These are phyloP conservation scores for Hofmannophila pseudospretella DNA, from an alignment of 2,888 invertebrate genomes.

Conservation along the genomic window DNA sequence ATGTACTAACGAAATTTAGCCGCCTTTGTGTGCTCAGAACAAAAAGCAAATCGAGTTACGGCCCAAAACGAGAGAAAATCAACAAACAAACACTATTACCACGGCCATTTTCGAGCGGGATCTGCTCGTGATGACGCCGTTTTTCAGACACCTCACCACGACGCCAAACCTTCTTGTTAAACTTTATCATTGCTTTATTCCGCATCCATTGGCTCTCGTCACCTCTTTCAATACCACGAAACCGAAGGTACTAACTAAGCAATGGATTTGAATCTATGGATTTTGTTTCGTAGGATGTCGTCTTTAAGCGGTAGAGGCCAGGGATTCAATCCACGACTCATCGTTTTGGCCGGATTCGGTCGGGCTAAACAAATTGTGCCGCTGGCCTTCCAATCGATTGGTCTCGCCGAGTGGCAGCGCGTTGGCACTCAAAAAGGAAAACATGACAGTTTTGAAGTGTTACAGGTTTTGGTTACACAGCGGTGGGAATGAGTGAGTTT, in stretches of 20 bases:
- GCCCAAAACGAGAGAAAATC: conserved; percentile 72
- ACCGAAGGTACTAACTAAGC: conserved; percentile 14
- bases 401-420: conserved; percentile 34
- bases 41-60: conserved; percentile 77
- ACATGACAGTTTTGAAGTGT: conserved; percentile 13
- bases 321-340: conserved; percentile 64
- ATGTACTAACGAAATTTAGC: conserved; percentile 68
- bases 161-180: conserved; percentile 5
- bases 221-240: too few relatives aligned
- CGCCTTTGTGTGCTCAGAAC: conserved; percentile 55
- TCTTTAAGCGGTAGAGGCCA: conserved; percentile 17
- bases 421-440: conserved; percentile 32
- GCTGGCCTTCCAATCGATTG: conserved; percentile 61
- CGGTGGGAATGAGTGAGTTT: conserved; percentile 3
- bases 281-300: conserved; percentile 2
- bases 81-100: conserved; percentile 73
- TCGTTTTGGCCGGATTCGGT: conserved; percentile 66
- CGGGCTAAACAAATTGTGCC: conserved; percentile 67
- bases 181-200: not conserved
- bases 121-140: conserved; percentile 68
- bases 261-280: conserved; percentile 20
- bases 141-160: conserved; percentile 47
- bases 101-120: conserved; percentile 69
- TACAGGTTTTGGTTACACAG: not conserved
- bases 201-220: not conserved